phyloP scores from a whole-genome alignment of 2,797 vertebrate genomes.

The Melopsittacus undulatus region DNA sequence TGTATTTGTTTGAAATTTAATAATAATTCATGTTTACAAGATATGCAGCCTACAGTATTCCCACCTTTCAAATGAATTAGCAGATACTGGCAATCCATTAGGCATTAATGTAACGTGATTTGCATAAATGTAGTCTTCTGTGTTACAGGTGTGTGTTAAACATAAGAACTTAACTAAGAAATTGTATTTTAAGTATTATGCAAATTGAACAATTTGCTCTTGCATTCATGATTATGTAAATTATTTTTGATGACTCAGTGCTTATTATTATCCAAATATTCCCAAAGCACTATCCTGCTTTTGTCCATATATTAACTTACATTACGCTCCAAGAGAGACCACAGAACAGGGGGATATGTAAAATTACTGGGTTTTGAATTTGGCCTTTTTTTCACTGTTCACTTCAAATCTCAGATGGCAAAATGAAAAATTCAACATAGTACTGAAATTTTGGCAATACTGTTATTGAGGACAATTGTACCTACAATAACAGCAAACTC shows the following conservation, averaged over 20 bases:
- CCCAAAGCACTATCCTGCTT: not conserved
- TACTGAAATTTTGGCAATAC: not conserved
- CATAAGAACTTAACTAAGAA: not conserved
- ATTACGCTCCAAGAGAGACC: not conserved
- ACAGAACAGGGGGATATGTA: not conserved
- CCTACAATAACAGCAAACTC: not conserved
- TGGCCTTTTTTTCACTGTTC: not conserved
- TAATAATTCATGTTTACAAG: not conserved
- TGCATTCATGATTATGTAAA: not conserved
- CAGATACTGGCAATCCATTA: not conserved
- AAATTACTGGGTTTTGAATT: not conserved
- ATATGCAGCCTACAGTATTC: not conserved
- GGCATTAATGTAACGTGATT: not conserved
- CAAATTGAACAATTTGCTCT: conserved; percentile 16
- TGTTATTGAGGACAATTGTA: not conserved
- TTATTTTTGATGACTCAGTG: not conserved
- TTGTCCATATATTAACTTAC: not conserved
- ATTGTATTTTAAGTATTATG: not conserved
- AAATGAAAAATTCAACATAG: not conserved
- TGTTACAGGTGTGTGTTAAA: not conserved
- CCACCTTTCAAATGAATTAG: not conserved
- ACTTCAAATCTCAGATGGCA: not conserved
- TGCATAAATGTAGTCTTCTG: not conserved
- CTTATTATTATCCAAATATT: not conserved
- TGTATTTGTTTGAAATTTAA: not conserved